A percentile compares a stretch with the other conserved stretches of the same genome.
phyloP scores from a whole-genome alignment of 2,113 vertebrate genomes.

The Callorhinus ursinus region DNA sequence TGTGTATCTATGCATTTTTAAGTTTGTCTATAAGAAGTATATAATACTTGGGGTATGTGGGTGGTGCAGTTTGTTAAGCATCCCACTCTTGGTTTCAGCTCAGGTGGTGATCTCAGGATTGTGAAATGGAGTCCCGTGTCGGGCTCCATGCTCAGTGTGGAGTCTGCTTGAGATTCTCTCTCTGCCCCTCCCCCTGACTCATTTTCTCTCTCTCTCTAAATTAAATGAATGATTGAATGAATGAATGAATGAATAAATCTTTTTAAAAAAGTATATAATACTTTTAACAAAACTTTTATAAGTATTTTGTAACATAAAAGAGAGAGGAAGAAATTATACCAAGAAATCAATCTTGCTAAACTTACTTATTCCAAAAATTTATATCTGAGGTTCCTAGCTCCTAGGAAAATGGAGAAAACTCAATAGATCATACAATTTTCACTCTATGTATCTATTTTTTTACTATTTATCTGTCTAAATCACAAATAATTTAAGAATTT shows the following conservation, averaged over 20 bases:
- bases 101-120: not conserved
- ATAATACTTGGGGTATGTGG: not conserved
- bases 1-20: not conserved
- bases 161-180: not conserved
- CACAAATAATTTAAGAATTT: not conserved
- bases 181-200: not conserved
- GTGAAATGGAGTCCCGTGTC: not conserved
- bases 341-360: not conserved
- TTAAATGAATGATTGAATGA: not conserved
- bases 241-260: not conserved
- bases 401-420: not conserved
- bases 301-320: not conserved
- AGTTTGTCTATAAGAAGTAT: not conserved
- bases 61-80: not conserved
- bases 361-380: slow-evolving; percentile 2
- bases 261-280: not conserved
- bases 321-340: not conserved
- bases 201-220: too few relatives aligned
- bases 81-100: not conserved
- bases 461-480: not conserved
- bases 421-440: not conserved
- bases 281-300: not conserved
- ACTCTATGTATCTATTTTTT: not conserved
- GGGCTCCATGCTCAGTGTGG: not conserved
- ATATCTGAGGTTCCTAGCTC: not conserved